Evolutionary conservation across 2,797 vertebrate genomes (phyloP).

Genomic region (Chelon auratus): DNA sequence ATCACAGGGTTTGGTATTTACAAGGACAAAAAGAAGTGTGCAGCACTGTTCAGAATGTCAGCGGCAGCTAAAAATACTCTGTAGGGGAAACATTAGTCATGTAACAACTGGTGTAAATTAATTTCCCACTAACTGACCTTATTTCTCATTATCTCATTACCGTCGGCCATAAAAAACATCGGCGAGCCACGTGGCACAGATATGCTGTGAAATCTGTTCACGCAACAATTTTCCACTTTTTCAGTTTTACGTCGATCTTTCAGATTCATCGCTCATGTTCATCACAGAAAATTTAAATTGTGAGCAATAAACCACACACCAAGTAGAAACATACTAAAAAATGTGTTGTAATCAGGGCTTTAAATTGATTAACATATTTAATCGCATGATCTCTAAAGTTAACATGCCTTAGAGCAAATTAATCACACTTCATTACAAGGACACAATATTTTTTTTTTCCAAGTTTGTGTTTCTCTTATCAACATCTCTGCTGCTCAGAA

Average conservation of each 20-base stretch:
- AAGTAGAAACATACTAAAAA: not conserved
- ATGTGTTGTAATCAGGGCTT: not conserved
- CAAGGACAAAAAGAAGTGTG: constrained; percentile 67
- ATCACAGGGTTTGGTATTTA: constrained; percentile 65
- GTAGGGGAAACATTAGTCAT: constrained; percentile 60
- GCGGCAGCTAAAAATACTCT: constrained; percentile 67
- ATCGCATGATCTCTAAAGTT: too few relatives aligned
- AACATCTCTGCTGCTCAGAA: too few relatives aligned
- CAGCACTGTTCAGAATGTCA: constrained; percentile 55
- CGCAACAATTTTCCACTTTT: not conserved
- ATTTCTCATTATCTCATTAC: constrained; percentile 62
- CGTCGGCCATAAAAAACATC: constrained; percentile 31
- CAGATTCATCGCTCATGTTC: not conserved
- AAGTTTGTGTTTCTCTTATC: too few relatives aligned
- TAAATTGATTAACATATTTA: not conserved
- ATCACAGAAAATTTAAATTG: too few relatives aligned
- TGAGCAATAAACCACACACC: not conserved
- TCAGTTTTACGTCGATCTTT: not conserved
- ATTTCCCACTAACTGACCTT: constrained; percentile 68
- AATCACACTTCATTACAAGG: too few relatives aligned
- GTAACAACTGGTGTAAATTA: constrained; percentile 70
- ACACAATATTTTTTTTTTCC: too few relatives aligned
- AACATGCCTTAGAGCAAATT: too few relatives aligned
- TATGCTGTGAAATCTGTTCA: not conserved
- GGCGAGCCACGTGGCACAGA: not conserved